phyloP scores from a whole-genome alignment of 2,888 invertebrate species.

The Dendrolimus houi region DNA sequence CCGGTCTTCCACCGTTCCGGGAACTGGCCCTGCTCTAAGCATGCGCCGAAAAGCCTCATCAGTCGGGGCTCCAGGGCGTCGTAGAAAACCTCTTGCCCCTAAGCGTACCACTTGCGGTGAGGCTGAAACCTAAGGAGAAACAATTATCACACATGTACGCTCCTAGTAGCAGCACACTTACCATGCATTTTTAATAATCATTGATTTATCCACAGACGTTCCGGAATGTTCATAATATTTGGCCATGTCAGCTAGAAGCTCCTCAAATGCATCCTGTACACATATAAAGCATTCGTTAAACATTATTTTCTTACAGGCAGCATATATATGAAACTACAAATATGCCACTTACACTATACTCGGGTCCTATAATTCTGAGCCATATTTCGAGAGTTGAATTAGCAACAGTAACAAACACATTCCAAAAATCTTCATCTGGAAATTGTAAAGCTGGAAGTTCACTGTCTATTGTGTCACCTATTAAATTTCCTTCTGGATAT shows the following conservation, averaged over 20 bases:
- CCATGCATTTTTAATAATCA: conserved; percentile 63
- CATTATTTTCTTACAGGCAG: neutral
- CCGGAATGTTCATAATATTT: conserved; percentile 55
- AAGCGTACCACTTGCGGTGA: too few species aligned
- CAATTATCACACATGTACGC: too few species aligned
- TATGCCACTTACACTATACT: conserved; percentile 74
- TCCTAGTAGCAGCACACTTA: conserved; percentile 21
- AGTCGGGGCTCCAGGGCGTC: too few species aligned
- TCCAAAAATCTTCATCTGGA: conserved; percentile 71
- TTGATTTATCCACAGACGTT: conserved; percentile 55
- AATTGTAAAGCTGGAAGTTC: conserved; percentile 61
- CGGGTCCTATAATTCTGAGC: conserved; percentile 79
- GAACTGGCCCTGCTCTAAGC: too few species aligned
- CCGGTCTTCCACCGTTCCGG: too few species aligned
- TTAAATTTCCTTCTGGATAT: conserved; percentile 19
- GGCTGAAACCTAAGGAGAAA: too few species aligned
- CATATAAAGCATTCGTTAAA: conserved; percentile 1
- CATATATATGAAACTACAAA: neutral
- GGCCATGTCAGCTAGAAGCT: conserved; percentile 68
- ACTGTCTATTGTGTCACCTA: conserved; percentile 48
- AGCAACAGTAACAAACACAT: conserved; percentile 78
- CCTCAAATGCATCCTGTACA: conserved; percentile 64
- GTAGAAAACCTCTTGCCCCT: too few species aligned
- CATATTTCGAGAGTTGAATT: conserved; percentile 79
- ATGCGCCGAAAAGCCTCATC: too few species aligned